Evolutionary conservation across 2,797 vertebrate species (phyloP).

Genomic region (Bradypodion ventrale): DNA sequence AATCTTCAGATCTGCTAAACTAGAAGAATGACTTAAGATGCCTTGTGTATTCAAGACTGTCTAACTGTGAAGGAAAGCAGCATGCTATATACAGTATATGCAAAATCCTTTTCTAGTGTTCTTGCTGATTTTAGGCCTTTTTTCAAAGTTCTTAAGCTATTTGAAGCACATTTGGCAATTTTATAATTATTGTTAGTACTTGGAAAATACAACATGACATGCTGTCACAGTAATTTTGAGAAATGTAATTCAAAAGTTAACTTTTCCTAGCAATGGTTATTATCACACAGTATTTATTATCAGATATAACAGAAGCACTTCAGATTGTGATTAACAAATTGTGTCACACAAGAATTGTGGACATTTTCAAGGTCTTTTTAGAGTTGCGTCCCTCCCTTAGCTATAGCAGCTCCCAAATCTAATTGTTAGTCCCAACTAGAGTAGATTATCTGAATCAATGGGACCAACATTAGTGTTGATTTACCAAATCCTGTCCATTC

Average conservation of each 20-base stretch:
- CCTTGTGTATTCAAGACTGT: slow-evolving; percentile 40
- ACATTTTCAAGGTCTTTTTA: not conserved
- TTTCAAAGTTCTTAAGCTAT: not conserved
- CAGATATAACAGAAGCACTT: not conserved
- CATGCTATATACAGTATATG: not conserved
- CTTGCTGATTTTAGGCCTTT: slow-evolving; percentile 1
- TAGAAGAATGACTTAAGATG: slow-evolving; percentile 37
- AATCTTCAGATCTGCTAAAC: slow-evolving; percentile 39
- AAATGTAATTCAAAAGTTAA: too few species aligned
- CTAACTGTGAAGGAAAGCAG: slow-evolving; percentile 32
- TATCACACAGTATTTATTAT: not conserved
- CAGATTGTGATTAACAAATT: not conserved
- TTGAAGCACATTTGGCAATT: not conserved
- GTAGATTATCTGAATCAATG: too few species aligned
- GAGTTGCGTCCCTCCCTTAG: too few species aligned
- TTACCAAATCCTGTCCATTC: too few species aligned
- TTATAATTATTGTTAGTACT: not conserved
- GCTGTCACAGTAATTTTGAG: too few species aligned
- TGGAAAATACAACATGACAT: too few species aligned
- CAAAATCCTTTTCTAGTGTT: slow-evolving; percentile 10
- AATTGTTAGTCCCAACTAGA: too few species aligned
- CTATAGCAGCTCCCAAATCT: not conserved
- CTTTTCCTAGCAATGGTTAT: not conserved
- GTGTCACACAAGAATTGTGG: not conserved
- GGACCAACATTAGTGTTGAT: too few species aligned